Evolutionary conservation across 2,113 vertebrate species (phyloP).

Genomic region (Arizona elegans): DNA sequence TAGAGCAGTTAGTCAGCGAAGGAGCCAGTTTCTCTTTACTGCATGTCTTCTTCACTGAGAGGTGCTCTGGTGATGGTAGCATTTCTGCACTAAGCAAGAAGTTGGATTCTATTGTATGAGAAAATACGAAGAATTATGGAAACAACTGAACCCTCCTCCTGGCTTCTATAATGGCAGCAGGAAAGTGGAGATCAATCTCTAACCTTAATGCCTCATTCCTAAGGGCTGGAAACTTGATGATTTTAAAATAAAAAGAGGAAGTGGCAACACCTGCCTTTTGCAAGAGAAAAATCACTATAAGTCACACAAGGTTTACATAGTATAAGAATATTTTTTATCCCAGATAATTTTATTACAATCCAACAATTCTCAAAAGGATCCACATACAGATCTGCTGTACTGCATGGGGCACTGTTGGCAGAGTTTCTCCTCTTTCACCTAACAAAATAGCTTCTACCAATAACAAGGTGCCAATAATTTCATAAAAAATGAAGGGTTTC

Average conservation of each 20-base stretch:
- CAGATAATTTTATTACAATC: neutral
- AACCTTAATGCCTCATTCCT: too few relatives aligned
- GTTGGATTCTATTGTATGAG: neutral
- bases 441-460: neutral
- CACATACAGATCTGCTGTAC: neutral
- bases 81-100: neutral
- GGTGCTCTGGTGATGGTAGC: neutral
- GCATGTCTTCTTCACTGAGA: neutral
- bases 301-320: neutral
- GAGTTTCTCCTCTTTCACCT: neutral
- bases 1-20: neutral
- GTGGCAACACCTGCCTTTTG: neutral
- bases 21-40: neutral
- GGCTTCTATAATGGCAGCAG: neutral
- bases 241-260: neutral
- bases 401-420: neutral
- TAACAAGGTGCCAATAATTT: neutral
- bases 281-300: neutral
- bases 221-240: neutral
- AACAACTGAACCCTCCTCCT: neutral
- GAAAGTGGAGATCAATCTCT: neutral
- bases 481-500: neutral
- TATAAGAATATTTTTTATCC: neutral
- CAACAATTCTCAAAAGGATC: neutral
- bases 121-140: neutral